Conservation (phyloP, 2,797 vertebrate genomes). For the Microhierax caerulescens region DNA sequence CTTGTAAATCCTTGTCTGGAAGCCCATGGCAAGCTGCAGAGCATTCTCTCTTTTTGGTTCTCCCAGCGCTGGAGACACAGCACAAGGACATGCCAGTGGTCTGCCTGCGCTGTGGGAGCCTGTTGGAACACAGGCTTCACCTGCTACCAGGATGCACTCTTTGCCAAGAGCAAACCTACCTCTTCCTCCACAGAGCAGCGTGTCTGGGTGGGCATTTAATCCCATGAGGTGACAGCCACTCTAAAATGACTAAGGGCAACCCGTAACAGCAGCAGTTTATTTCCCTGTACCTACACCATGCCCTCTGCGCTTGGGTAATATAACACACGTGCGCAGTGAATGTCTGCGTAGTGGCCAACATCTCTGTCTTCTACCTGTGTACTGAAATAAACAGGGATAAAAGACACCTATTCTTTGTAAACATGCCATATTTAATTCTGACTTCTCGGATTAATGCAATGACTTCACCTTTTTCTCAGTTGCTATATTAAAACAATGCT, state of each 20-base stretch:
- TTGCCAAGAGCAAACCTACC: neutral
- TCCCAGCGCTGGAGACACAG: neutral
- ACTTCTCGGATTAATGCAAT: neutral
- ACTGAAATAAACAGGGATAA: neutral
- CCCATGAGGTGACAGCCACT: neutral
- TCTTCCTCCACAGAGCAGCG: neutral
- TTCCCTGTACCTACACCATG: neutral
- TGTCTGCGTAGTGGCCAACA: neutral
- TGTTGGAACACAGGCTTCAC: neutral
- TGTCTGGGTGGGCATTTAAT: neutral
- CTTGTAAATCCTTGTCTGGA: neutral
- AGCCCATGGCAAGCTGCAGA: neutral
- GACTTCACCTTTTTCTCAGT: neutral
- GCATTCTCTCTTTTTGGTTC: neutral
- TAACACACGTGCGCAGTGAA: neutral
- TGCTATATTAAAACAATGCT: neutral
- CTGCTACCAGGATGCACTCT: neutral
- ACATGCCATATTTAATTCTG: neutral
- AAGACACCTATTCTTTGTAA: neutral
- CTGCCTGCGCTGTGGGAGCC: neutral
- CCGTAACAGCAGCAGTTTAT: neutral
- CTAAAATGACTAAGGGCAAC: neutral
- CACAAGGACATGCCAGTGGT: neutral
- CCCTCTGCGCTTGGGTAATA: neutral
- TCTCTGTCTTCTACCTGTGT: neutral